Base-by-base conservation (phyloP, 2,888 invertebrate genomes). In the Amblyjoppa fuscipennis region DNA sequence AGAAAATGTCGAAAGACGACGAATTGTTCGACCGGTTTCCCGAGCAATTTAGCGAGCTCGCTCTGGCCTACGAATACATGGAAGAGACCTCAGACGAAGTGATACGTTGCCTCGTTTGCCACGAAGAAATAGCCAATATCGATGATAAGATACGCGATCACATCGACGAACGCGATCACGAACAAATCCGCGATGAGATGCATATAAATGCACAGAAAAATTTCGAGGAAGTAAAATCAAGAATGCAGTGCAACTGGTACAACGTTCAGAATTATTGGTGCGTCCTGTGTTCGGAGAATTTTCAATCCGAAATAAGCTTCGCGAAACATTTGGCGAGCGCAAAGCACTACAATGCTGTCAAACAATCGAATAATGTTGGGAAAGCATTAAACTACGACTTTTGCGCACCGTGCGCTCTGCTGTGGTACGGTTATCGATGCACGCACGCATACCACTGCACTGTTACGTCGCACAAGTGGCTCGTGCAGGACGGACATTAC, bases 1-100 rank as follows among this genome's bases (percentile, higher is more conserved):
- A 87, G 66, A 38, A 87, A 20, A 84, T 90, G 51, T 73, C 86
- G 28, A 70, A 84, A 13, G 87, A 86, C 70, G 77, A 90, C 16
- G 20, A 71, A 7, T 68, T 59, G 5, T 89, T 88, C 64, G 70
- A 77, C n/a, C 64, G 82, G 13, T 88, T 64, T 69, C 78, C 80
- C 25, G 84, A 89, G 11, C 89, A 90, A 45, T 89, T 87, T 9
- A 91, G 91, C 76, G 89, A 91, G 66, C 80, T 91, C 3, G 56
- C 85, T 49, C 83, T 91, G 0, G 89, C 89, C 11, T 79, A 75
- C 20, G 82, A 88, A n/a, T 89, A 88, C 49, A 89, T 91, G 84
- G 80, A 83, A 56, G 89, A 89, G 69, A 56, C 81, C 5, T 85
- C 88, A 2, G 84, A 89, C 34, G 64, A 86, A 25, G 56, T 49